phyloP scores from a whole-genome alignment of 1,140 invertebrate species.

The Choristoneura fumiferana region DNA sequence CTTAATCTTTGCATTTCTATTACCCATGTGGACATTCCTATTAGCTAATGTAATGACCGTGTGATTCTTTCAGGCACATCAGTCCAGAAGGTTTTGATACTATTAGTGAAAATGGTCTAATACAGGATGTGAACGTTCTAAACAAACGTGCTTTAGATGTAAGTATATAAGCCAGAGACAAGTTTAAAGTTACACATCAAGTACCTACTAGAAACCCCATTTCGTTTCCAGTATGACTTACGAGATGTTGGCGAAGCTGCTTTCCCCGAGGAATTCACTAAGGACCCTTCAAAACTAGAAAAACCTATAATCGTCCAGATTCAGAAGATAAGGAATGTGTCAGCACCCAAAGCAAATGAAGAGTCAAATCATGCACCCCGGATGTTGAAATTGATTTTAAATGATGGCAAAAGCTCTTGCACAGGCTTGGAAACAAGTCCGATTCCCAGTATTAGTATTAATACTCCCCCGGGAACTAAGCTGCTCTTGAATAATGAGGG shows the following conservation, averaged over 20 bases:
- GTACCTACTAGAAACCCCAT: neutral
- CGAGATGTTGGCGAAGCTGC: constrained; percentile 85
- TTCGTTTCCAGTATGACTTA: constrained; percentile 84
- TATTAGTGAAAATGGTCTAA: constrained; percentile 82
- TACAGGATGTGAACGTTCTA: constrained; percentile 81
- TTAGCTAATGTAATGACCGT: constrained; percentile 39
- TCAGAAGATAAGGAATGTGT: constrained; percentile 91
- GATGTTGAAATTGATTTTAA: constrained; percentile 89
- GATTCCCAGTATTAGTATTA: constrained; percentile 83
- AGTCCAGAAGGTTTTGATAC: constrained; percentile 83
- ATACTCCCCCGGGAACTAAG: constrained; percentile 89
- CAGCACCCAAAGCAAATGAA: constrained; percentile 94
- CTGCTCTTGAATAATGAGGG: constrained; percentile 78
- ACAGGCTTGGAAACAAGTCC: constrained; percentile 87
- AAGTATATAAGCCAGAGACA: constrained; percentile 65
- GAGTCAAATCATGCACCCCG: constrained; percentile 89
- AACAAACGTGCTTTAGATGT: constrained; percentile 86
- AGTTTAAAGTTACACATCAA: constrained; percentile 8
- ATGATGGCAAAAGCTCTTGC: constrained; percentile 89
- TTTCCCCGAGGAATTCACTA: constrained; percentile 79
- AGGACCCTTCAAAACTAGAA: constrained; percentile 81
- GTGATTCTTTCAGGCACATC: constrained; percentile 81
- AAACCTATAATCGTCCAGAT: constrained; percentile 91
- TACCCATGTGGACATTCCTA: constrained; percentile 21
- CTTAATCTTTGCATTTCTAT: constrained; percentile 1